These are phyloP conservation scores for Megalops cyprinoides DNA, from an alignment of 2,797 vertebrate species.

Conservation along the genomic window DNA sequence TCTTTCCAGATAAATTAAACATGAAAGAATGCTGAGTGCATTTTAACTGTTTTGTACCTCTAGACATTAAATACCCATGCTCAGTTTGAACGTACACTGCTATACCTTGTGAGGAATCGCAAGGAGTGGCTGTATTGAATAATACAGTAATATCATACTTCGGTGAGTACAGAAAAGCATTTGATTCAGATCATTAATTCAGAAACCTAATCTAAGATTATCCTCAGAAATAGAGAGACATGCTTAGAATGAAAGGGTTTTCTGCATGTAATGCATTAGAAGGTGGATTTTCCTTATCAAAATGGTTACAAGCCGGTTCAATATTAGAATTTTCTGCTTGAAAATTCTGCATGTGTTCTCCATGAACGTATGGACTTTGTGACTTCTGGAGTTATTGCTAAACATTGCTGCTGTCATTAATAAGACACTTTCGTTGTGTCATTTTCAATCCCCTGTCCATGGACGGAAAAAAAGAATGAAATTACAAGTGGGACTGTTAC, in stretches of 20 bases:
- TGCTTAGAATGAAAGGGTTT: not conserved
- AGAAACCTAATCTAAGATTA: not conserved
- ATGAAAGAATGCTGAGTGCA: slow-evolving; percentile 28
- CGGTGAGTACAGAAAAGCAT: not conserved
- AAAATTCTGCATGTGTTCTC: too few species aligned
- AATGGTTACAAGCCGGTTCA: not conserved
- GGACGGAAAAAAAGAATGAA: not conserved
- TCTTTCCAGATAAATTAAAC: slow-evolving; percentile 55
- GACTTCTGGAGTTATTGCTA: not conserved
- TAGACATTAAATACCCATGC: not conserved
- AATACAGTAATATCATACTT: not conserved
- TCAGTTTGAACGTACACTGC: slow-evolving; percentile 23
- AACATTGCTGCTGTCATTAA: not conserved
- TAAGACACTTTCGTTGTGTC: not conserved
- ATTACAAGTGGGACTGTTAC: not conserved
- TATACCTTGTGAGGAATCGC: slow-evolving; percentile 17
- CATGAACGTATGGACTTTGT: not conserved
- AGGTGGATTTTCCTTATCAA: not conserved
- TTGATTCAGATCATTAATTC: slow-evolving; percentile 19
- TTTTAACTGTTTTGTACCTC: not conserved
- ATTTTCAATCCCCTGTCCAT: not conserved
- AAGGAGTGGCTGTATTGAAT: not conserved
- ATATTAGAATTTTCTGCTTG: too few species aligned
- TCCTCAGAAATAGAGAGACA: slow-evolving; percentile 10
- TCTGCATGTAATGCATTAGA: not conserved